Percentiles rank a stretch among this genome's conserved stretches.
Evolutionary conservation across 1,140 invertebrate genomes (phyloP).

Genomic region (Drosophila athabasca): DNA sequence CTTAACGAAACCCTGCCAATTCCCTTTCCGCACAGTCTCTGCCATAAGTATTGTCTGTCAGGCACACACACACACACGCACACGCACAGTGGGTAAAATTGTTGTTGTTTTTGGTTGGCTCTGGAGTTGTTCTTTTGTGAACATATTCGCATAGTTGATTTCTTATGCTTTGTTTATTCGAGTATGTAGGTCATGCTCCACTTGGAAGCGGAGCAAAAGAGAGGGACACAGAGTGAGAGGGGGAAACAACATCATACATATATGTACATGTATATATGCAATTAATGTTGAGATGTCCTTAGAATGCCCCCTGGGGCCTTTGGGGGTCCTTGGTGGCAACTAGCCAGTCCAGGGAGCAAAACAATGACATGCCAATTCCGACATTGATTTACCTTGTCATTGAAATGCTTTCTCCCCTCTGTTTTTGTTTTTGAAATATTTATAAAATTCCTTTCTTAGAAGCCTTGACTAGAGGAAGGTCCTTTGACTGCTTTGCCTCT

Average conservation of each 20-base stretch:
- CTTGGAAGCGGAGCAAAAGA: slow-evolving; percentile 18
- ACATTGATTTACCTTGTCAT: slow-evolving; percentile 46
- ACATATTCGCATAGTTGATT: slow-evolving; percentile 34
- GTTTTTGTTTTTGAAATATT: slow-evolving; percentile 6
- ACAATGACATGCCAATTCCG: slow-evolving; percentile 15
- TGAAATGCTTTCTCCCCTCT: slow-evolving; percentile 1
- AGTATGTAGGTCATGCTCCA: slow-evolving; percentile 58
- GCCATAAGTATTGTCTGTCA: neutral
- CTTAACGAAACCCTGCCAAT: slow-evolving; percentile 1
- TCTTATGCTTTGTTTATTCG: slow-evolving; percentile 47
- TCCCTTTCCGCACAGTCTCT: neutral
- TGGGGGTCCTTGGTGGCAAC: neutral
- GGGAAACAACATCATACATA: neutral
- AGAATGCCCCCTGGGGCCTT: slow-evolving; percentile 20
- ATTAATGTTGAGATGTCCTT: slow-evolving; percentile 37
- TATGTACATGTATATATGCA: slow-evolving; percentile 1
- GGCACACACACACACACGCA: slow-evolving; percentile 18
- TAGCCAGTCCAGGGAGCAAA: slow-evolving; percentile 12
- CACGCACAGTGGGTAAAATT: slow-evolving; percentile 8
- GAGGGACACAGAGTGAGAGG: neutral
- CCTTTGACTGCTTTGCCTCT: slow-evolving; percentile 60
- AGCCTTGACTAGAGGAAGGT: slow-evolving; percentile 58
- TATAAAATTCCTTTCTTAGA: neutral
- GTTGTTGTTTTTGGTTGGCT: slow-evolving; percentile 29
- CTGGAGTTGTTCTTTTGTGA: slow-evolving; percentile 10